Conservation (phyloP, 2,113 vertebrate genomes). For the Tetrao urogallus region DNA sequence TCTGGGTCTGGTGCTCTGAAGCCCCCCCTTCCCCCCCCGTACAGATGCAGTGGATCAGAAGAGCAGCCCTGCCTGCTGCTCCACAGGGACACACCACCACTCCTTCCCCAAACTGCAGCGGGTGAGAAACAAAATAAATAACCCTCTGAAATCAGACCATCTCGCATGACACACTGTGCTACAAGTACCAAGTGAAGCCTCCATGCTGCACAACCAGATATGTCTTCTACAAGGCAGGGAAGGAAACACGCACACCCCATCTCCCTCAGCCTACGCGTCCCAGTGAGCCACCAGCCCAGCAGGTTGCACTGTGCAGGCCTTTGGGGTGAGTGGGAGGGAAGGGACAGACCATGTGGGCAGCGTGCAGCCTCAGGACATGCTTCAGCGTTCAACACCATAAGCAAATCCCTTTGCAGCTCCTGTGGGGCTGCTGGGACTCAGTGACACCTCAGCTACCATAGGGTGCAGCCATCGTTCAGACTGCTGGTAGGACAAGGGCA, state of each 20-base stretch:
- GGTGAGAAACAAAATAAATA: conserved; percentile 34
- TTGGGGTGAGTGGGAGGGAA: not conserved
- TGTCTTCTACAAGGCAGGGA: not conserved
- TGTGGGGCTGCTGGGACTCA: not conserved
- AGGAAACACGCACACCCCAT: rapidly evolving
- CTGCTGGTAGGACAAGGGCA: not conserved
- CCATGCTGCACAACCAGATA: not conserved
- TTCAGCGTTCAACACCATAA: not conserved
- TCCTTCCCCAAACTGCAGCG: not conserved
- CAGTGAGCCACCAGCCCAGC: not conserved
- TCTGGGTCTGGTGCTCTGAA: not conserved
- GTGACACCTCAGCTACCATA: not conserved
- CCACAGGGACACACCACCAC: not conserved
- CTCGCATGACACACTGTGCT: not conserved
- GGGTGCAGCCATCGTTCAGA: not conserved
- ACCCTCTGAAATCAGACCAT: not conserved
- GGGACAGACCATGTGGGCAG: not conserved
- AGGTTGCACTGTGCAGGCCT: not conserved
- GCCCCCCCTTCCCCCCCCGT: no score
- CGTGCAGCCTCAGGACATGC: not conserved
- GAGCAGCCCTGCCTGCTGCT: not conserved
- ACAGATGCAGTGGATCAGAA: not conserved
- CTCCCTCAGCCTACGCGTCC: not conserved
- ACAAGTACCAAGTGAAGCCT: not conserved
- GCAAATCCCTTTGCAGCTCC: conserved; percentile 12